Evolutionary conservation across 2,113 vertebrate genomes (phyloP).

Genomic region (Illadopsis cleaveri): DNA sequence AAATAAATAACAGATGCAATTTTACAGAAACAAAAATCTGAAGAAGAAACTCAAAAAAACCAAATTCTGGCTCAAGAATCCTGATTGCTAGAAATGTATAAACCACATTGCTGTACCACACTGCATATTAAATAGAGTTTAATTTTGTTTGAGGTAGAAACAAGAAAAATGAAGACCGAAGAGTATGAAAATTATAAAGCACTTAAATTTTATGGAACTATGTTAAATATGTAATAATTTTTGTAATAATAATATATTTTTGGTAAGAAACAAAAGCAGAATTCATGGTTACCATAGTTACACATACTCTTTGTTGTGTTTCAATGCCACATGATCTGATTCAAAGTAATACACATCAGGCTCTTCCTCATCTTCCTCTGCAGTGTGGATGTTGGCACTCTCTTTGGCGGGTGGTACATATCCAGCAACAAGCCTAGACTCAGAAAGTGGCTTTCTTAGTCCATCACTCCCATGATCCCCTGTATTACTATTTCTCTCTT

Average conservation of each 20-base stretch:
- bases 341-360: conserved; percentile 99
- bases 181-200: conserved; percentile 9
- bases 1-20: neutral
- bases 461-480: conserved; percentile 68
- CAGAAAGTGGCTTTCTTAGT: conserved; percentile 72
- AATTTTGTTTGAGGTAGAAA: conserved; percentile 31
- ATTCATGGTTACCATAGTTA: conserved; percentile 85
- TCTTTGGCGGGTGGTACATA: conserved; percentile 83
- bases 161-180: neutral
- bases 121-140: conserved; percentile 51
- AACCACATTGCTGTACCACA: conserved; percentile 38
- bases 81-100: conserved; percentile 25
- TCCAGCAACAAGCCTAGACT: conserved; percentile 70
- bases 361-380: conserved; percentile 93
- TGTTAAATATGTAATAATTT: neutral
- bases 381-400: conserved; percentile 77
- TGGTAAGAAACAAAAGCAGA: conserved; percentile 79
- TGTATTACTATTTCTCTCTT: conserved; percentile 66
- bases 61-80: neutral
- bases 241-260: neutral
- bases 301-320: conserved; percentile 99
- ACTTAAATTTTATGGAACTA: neutral
- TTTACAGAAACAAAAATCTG: neutral
- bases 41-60: neutral
- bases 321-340: conserved; percentile 99